Evolutionary conservation across 2,113 vertebrate species (phyloP).

Genomic region (Hiodon tergisus): DNA sequence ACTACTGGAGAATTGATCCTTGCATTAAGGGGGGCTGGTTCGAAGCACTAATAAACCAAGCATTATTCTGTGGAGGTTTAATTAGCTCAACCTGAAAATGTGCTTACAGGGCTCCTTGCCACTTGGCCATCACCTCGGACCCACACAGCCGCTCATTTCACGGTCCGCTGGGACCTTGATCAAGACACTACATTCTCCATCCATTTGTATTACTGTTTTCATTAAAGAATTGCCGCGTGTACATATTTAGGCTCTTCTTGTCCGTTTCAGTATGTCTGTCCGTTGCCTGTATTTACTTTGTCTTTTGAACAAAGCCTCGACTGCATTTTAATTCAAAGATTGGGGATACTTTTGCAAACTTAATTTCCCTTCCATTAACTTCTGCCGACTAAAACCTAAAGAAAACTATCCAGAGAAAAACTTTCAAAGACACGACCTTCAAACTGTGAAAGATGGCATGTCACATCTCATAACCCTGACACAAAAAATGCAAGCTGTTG

Average conservation of each 20-base stretch:
- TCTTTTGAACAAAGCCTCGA: background rate
- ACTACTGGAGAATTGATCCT: conserved; percentile 60
- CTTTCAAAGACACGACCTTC: too few relatives aligned
- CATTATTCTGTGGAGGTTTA: conserved; percentile 64
- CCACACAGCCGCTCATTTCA: conserved; percentile 54
- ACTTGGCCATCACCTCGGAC: conserved; percentile 48
- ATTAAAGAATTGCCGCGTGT: conserved; percentile 50
- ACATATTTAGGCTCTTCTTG: conserved; percentile 29
- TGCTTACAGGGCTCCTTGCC: conserved; percentile 64
- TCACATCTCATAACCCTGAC: background rate
- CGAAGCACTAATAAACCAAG: conserved; percentile 63
- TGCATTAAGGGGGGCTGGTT: conserved; percentile 50
- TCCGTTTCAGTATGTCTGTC: conserved; percentile 8
- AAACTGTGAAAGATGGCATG: too few relatives aligned
- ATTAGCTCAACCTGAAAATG: conserved; percentile 66
- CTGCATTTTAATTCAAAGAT: background rate
- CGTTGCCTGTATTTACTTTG: background rate
- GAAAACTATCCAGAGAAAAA: too few relatives aligned
- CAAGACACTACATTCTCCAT: conserved; percentile 47
- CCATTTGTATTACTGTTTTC: conserved; percentile 54
- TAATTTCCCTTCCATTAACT: background rate
- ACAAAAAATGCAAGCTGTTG: too few relatives aligned
- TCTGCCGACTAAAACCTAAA: too few relatives aligned
- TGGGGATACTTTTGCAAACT: background rate
- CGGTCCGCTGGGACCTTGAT: conserved; percentile 50